Evolutionary conservation across 2,888 invertebrate species (phyloP).

Genomic region (Eudemis profundana): DNA sequence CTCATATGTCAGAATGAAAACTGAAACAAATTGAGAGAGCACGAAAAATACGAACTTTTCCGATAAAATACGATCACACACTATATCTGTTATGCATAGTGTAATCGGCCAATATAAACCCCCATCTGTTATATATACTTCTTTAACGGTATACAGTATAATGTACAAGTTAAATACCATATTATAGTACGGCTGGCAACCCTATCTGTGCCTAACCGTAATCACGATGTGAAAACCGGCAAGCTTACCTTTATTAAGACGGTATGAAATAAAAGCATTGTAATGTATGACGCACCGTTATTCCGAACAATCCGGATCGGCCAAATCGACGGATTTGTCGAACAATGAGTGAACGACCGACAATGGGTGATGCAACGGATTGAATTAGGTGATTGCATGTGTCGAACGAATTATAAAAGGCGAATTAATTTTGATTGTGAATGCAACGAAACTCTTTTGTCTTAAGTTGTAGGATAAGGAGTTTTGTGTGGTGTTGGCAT

Average conservation of each 20-base stretch:
- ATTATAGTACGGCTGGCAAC: too few species aligned
- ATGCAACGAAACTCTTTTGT: conserved; percentile 9
- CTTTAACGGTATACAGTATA: too few species aligned
- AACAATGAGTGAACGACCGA: conserved; percentile 35
- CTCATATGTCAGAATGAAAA: too few species aligned
- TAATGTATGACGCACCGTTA: conserved; percentile 32
- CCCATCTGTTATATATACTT: too few species aligned
- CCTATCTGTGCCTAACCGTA: not conserved
- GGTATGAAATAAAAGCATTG: conserved; percentile 18
- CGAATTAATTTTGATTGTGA: conserved; percentile 11
- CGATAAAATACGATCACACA: too few species aligned
- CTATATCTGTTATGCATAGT: too few species aligned
- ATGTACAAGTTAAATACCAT: too few species aligned
- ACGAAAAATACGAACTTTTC: too few species aligned
- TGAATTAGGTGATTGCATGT: conserved; percentile 29
- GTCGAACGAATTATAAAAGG: conserved; percentile 8
- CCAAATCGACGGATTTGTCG: conserved; percentile 20
- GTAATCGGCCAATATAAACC: too few species aligned
- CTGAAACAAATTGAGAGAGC: too few species aligned
- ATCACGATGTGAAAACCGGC: not conserved
- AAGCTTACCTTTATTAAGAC: conserved; percentile 2
- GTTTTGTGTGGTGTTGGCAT: not conserved
- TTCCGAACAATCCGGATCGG: conserved; percentile 10
- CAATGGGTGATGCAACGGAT: conserved; percentile 26
- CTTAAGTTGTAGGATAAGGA: conserved; percentile 9